Evolutionary conservation across 2,797 vertebrate genomes (phyloP).

Genomic region (Pseudotriccus pelzelni): DNA sequence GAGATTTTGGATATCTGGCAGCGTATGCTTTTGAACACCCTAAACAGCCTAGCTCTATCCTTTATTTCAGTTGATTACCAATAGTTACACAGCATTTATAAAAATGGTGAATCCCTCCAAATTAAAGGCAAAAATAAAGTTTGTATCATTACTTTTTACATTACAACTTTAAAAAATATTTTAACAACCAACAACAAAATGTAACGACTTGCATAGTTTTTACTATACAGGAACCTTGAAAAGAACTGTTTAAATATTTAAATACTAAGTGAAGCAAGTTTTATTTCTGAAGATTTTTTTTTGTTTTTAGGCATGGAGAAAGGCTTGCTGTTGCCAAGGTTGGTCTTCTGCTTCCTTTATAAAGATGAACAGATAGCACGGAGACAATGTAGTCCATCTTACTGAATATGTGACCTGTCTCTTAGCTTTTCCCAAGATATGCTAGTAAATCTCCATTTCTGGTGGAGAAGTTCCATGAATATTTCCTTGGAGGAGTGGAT

Average conservation of each 20-base stretch:
- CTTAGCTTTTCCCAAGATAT: slow-evolving; percentile 75
- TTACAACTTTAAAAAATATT: not conserved
- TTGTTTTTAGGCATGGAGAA: slow-evolving; percentile 74
- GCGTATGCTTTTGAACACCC: not conserved
- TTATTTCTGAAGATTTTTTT: not conserved
- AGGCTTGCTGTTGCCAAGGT: slow-evolving; percentile 75
- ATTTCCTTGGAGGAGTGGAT: slow-evolving; percentile 81
- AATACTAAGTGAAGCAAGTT: not conserved
- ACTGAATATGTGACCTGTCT: not conserved
- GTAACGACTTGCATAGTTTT: not conserved
- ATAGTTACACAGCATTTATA: not conserved
- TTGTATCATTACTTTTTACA: not conserved
- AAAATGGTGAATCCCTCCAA: not conserved
- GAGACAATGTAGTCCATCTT: not conserved
- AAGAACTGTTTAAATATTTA: not conserved
- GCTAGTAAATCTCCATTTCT: slow-evolving; percentile 78
- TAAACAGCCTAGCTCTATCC: not conserved
- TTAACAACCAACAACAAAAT: not conserved
- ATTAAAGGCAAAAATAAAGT: not conserved
- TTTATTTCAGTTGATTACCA: not conserved
- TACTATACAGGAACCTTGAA: not conserved
- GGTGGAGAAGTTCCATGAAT: slow-evolving; percentile 81
- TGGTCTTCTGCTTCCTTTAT: not conserved
- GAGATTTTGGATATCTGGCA: not conserved
- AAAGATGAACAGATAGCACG: not conserved